phyloP scores from a whole-genome alignment of 35 echinoderm and acorn worm species.

The Anneissia japonica region DNA sequence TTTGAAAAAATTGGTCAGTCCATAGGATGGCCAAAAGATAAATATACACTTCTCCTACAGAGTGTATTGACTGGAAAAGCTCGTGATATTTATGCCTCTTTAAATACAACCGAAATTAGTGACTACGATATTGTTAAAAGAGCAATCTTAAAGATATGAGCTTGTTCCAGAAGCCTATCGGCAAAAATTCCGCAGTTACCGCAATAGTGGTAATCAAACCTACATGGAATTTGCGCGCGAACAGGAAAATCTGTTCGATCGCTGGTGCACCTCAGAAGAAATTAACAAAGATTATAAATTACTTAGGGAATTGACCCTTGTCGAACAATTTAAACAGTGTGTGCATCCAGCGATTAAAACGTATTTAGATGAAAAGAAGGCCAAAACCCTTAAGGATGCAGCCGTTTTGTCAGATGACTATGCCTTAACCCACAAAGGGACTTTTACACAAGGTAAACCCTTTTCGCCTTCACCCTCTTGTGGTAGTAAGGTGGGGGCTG shows the following conservation, averaged over 20 bases:
- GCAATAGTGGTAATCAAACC: neutral
- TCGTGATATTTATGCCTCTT: neutral
- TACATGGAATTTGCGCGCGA: slow-evolving; percentile 7
- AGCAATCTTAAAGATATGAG: neutral
- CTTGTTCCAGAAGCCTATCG: slow-evolving; percentile 8
- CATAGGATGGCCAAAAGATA: neutral
- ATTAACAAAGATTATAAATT: neutral
- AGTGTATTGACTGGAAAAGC: neutral
- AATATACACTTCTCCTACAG: neutral
- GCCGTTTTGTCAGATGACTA: neutral
- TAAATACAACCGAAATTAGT: slow-evolving; percentile 5
- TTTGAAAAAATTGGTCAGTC: slow-evolving; percentile 3
- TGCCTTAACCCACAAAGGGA: neutral
- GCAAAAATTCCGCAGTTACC: neutral
- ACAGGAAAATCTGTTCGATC: slow-evolving; percentile 10
- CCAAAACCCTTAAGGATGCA: neutral
- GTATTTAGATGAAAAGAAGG: neutral
- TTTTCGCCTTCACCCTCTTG: neutral
- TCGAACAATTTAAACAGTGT: neutral
- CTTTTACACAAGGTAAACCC: neutral
- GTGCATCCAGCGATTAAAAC: neutral
- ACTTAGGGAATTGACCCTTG: neutral
- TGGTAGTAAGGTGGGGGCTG: neutral
- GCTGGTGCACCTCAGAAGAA: neutral
- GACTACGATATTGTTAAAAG: slow-evolving; percentile 4